A percentile compares a stretch with the other conserved stretches of the same genome.
Evolutionary conservation across 2,888 invertebrate species (phyloP).

Genomic region (Dioctria rufipes): DNA sequence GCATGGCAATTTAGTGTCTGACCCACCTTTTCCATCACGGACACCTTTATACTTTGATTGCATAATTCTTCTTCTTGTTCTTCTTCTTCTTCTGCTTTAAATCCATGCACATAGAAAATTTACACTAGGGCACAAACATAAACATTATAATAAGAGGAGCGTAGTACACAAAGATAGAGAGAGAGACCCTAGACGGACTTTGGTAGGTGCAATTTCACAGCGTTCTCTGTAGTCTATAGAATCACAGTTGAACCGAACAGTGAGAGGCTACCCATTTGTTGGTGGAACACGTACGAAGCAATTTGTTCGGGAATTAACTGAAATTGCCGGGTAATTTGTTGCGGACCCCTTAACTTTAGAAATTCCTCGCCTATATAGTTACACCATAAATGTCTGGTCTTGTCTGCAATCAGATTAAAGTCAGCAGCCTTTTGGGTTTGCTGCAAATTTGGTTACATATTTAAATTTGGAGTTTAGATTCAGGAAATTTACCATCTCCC

Average conservation of each 20-base stretch:
- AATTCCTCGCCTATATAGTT: background rate
- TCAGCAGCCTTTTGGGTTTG: background rate
- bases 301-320: slow-evolving; percentile 45
- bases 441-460: background rate
- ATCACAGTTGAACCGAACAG: background rate
- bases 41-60: slow-evolving; percentile 26
- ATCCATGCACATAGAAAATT: slow-evolving; percentile 36
- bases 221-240: too few species aligned
- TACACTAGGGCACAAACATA: background rate
- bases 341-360: slow-evolving; percentile 21
- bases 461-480: too few species aligned
- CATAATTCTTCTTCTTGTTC: slow-evolving; percentile 14
- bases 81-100: background rate
- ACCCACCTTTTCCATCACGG: slow-evolving; percentile 1
- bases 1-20: slow-evolving; percentile 29
- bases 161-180: too few species aligned
- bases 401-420: slow-evolving; percentile 16
- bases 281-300: slow-evolving; percentile 40
- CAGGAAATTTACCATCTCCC: too few species aligned
- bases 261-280: slow-evolving; percentile 7
- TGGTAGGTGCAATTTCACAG: background rate
- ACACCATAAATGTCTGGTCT: background rate
- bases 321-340: slow-evolving; percentile 49
- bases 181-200: background rate
- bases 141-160: too few species aligned